Conservation (phyloP, 1,140 invertebrate species). For the Drosophila seguyi region DNA sequence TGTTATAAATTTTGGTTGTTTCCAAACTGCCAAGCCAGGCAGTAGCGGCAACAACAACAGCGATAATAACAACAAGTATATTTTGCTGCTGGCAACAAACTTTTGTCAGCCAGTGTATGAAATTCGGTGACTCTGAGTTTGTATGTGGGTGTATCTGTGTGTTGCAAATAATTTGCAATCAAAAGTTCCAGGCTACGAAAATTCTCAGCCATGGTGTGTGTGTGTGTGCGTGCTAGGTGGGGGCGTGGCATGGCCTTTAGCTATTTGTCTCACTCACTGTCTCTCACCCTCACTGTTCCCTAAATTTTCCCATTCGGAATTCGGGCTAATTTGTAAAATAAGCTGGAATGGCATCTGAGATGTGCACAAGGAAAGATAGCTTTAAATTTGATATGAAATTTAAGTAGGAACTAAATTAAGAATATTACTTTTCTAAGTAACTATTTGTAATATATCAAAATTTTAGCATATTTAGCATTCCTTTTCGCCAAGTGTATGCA, state of each 20-base stretch:
- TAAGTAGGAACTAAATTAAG: neutral
- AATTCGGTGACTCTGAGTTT: constrained; percentile 7
- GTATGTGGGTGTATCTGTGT: constrained; percentile 31
- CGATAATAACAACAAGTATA: constrained; percentile 43
- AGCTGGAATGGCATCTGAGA: constrained; percentile 36
- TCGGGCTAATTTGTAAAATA: constrained; percentile 71
- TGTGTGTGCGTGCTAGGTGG: constrained; percentile 5
- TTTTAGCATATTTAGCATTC: no score
- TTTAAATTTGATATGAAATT: neutral
- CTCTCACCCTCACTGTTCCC: neutral
- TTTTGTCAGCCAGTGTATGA: constrained; percentile 58
- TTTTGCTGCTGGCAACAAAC: constrained; percentile 62
- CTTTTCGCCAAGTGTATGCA: constrained; percentile 7
- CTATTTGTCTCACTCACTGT: constrained; percentile 39
- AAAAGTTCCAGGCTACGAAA: constrained; percentile 70
- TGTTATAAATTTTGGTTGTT: constrained; percentile 68
- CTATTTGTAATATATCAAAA: no score
- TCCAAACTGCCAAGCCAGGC: constrained; percentile 39
- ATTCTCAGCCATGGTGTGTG: constrained; percentile 25
- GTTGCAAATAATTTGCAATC: constrained; percentile 79
- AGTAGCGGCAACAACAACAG: constrained; percentile 39
- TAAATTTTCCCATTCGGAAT: constrained; percentile 27
- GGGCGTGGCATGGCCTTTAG: constrained; percentile 47
- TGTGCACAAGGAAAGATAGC: neutral
- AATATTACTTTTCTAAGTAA: no score